Evolutionary conservation across 1,140 invertebrate genomes (phyloP), one percentile per base, ranked within the genome.

Genomic region (Drosophila truncata): DNA sequence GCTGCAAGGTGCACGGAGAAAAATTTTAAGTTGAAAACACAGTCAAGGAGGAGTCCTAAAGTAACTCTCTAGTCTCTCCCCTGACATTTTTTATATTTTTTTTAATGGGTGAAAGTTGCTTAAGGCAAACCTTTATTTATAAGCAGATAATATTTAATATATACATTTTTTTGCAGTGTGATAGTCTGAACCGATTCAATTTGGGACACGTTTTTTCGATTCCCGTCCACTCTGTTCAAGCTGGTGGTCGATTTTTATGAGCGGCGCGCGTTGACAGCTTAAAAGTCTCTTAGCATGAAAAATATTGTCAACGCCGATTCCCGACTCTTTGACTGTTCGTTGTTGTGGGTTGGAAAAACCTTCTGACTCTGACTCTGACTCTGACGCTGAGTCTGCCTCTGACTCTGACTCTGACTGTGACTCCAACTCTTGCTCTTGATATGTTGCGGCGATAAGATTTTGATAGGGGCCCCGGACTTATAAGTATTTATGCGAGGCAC

Each of bases 261-360:
- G 85, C 84, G 65, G 55, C 80, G 78, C 58, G 67, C 65, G 84
- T 75, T 88, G 84, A 88, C 84, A 88, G 85, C 84, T 88, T 88
- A 88, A 88, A 88, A 88, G 84, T 84, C 85, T 88, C 81, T 88
- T 90, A 90, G 85, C 85, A 84, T 81, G 84, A 67, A 90, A 88
- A 88, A 88, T 88, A 84, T 90, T 84, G 80, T 88, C 85, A 78
- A 78, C 76, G 76, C 76, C 70, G 66, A 64, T 75, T 77, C 73
- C 47, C 52, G 63, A 50, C n/a, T 72, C 58, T 60, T 69, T 52
- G 65, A 55, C 58, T 54, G 47, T 20, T 44, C 46, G 49, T 37
- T 66, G 47, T 33, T 61, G 54, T 66, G 50, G 52, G 57, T 52
- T 60, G 46, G 84, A 64, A 71, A 88, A 80, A 83, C 72, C 67